Conservation (phyloP, 2,797 vertebrate genomes). For the Scomberomorus guttatus region DNA sequence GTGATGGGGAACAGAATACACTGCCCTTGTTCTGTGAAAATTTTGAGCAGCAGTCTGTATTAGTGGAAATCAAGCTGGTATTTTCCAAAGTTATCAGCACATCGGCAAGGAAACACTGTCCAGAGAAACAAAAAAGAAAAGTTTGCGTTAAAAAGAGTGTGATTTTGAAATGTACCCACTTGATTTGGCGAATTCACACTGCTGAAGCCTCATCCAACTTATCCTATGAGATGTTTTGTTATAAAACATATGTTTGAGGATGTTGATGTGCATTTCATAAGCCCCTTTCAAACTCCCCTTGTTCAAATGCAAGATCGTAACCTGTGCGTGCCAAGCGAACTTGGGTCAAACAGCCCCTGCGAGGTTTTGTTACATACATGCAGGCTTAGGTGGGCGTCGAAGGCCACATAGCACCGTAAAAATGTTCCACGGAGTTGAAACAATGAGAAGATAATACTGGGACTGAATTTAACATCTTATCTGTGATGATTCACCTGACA, state of each 20-base stretch:
- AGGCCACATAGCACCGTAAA: constrained; percentile 2
- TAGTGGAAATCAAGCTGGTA: not conserved
- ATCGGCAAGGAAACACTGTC: not conserved
- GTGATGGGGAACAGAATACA: not conserved
- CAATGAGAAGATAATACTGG: not conserved
- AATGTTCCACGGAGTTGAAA: not conserved
- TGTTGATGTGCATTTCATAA: not conserved
- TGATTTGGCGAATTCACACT: not conserved
- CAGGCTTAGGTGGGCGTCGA: not conserved
- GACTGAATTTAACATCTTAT: constrained; percentile 24
- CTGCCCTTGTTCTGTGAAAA: not conserved
- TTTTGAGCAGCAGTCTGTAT: not conserved
- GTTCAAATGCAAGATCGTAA: not conserved
- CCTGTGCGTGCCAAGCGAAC: not conserved
- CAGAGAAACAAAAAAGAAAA: not conserved
- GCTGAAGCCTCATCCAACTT: not conserved
- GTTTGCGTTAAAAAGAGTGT: not conserved
- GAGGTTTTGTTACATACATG: constrained; percentile 8
- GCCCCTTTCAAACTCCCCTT: not conserved
- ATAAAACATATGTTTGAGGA: not conserved
- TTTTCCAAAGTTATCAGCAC: not conserved
- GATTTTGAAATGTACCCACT: not conserved
- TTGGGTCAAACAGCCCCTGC: constrained; percentile 1
- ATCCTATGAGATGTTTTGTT: not conserved
- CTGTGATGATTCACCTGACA: not conserved